Conservation (phyloP, 2,797 vertebrate genomes). For the Anguilla megastoma region DNA sequence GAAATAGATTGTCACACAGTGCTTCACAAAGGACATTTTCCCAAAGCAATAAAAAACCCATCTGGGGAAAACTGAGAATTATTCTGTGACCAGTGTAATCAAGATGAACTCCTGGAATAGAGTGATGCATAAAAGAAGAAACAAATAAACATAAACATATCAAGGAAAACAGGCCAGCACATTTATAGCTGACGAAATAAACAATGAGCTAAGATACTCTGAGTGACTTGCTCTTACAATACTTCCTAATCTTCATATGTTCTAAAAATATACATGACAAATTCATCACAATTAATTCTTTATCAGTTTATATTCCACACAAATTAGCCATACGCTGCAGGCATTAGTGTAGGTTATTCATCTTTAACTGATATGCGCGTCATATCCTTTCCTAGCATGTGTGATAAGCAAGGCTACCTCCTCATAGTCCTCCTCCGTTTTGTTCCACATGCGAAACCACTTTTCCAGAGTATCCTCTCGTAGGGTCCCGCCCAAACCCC, state of each 20-base stretch:
- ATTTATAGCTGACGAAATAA: not conserved
- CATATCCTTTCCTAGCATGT: not conserved
- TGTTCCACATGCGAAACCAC: slow-evolving; percentile 92
- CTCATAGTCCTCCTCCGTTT: slow-evolving; percentile 84
- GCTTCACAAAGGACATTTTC: not conserved
- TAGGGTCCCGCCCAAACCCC: slow-evolving; percentile 84
- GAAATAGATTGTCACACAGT: not conserved
- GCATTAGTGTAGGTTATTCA: not conserved
- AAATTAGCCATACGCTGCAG: not conserved
- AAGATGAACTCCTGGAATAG: not conserved
- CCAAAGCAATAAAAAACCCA: not conserved
- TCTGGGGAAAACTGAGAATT: not conserved
- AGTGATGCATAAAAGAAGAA: not conserved
- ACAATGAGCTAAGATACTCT: not conserved
- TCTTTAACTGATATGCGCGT: not conserved
- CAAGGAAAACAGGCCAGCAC: not conserved
- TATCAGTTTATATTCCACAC: not conserved
- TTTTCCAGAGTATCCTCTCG: slow-evolving; percentile 88
- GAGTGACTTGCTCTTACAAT: not conserved
- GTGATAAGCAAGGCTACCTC: slow-evolving; percentile 70
- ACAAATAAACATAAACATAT: not conserved
- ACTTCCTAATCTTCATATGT: not conserved
- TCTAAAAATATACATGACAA: not conserved
- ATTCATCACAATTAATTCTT: not conserved
- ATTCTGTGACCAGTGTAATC: not conserved